Percentiles rank a stretch among this genome's conserved stretches.
phyloP scores from a whole-genome alignment of 2,888 invertebrate genomes.

The Dexiosoma caninum region DNA sequence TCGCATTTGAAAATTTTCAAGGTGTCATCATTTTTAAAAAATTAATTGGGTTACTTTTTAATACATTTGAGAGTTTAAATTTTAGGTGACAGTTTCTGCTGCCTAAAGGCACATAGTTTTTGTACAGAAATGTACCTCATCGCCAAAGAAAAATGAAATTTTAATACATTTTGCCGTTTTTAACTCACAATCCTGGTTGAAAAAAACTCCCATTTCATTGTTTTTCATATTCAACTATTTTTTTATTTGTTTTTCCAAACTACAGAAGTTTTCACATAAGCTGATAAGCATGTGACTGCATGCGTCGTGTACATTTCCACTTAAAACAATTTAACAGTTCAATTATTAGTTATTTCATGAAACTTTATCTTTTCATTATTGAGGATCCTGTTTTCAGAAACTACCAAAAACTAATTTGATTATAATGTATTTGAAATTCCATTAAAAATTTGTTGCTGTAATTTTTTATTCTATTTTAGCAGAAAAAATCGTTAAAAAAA shows the following conservation, averaged over 20 bases:
- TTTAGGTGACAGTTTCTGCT: no score
- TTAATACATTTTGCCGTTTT: no score
- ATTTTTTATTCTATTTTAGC: conserved; percentile 22
- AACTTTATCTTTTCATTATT: conserved; percentile 38
- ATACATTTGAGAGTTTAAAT: no score
- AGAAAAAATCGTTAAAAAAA: conserved; percentile 43
- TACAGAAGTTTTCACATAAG: neutral
- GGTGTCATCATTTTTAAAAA: no score
- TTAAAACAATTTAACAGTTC: conserved; percentile 53
- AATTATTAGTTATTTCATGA: conserved; percentile 51
- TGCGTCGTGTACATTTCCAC: neutral
- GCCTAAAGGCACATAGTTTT: no score
- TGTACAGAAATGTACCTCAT: no score
- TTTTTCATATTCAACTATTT: conserved; percentile 5
- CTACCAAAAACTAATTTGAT: conserved; percentile 58
- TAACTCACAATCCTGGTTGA: no score
- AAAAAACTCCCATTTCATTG: no score
- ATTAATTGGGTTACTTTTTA: no score
- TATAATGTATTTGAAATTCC: conserved; percentile 54
- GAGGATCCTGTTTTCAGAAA: conserved; percentile 31
- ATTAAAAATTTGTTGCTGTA: conserved; percentile 9
- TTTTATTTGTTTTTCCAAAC: neutral
- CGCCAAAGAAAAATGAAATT: no score
- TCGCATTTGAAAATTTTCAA: no score
- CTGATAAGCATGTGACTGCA: neutral